These are phyloP conservation scores for Callyntrura sp. DNA, from an alignment of 2,888 invertebrate species.

Conservation along the genomic window DNA sequence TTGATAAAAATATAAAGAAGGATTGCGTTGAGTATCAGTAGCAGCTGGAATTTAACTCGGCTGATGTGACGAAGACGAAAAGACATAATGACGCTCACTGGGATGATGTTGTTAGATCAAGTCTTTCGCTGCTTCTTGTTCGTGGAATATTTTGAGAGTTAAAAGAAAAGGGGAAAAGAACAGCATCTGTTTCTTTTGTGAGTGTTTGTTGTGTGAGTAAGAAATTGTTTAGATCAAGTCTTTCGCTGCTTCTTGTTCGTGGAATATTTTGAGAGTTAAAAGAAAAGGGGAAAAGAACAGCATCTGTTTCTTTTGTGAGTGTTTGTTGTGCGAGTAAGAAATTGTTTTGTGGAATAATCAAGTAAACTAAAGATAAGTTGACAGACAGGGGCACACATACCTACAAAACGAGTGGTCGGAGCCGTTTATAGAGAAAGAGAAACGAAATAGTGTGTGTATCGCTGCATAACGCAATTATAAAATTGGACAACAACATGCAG, in stretches of 20 bases:
- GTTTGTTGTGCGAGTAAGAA: background rate
- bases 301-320: conserved; percentile 43
- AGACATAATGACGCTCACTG: background rate
- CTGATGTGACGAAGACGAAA: conserved; percentile 36
- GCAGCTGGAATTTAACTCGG: conserved; percentile 51
- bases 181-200: conserved; percentile 50
- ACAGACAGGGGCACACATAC: background rate
- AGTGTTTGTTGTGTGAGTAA: background rate
- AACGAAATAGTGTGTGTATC: background rate
- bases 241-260: background rate
- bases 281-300: conserved; percentile 44
- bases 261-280: background rate
- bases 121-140: background rate
- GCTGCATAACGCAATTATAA: conserved; percentile 17
- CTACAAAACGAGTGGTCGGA: conserved; percentile 12
- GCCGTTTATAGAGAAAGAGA: background rate
- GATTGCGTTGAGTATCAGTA: conserved; percentile 25
- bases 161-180: conserved; percentile 36
- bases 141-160: conserved; percentile 6
- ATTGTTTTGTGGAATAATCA: conserved; percentile 11
- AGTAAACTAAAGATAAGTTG: background rate
- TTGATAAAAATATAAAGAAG: conserved; percentile 28
- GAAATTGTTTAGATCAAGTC: background rate
- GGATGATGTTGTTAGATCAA: background rate
- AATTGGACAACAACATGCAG: conserved; percentile 1